Base-by-base conservation (phyloP, 92 coral and sea anemone species). In the Epizoanthus fatuus region DNA sequence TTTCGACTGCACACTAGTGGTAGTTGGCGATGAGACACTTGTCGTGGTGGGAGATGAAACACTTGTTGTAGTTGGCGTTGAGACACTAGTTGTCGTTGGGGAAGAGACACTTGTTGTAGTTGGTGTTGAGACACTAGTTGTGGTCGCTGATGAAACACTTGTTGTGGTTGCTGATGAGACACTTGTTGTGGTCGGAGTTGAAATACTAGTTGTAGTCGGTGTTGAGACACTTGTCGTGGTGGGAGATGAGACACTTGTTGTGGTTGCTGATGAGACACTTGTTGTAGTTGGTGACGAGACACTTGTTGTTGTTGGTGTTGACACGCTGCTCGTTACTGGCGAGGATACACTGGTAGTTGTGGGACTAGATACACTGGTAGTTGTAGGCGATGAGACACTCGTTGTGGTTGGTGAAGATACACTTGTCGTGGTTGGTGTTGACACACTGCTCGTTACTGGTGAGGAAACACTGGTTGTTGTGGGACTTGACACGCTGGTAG, bases 241-340 rank as follows among this genome's bases (percentile, higher is more conserved):
- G 2, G 56, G 74, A 3, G 25, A 1, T 4, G 74, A 39, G 14
- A 70, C 86, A 47, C 62, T 20, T 0, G 74, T 81, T 74, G 91
- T 63, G 14, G 77, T 67, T 37, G 72, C 14, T 7, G 60, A 69
- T 20, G 78, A 79, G 22, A 70, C 86, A 47, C 62, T 20, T 1
- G 74, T 81, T 74, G 91, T 63, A 14, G 77, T 67, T 4, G 72
- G 37, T 0, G 89, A 15, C 22, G 79, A 51, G 37, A 20, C 16
- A 5, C 40, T 11, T 11, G 87, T 67, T 12, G 88, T 56, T 1
- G 77, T 59, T 39, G 88, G 79, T 0, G 67, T 44, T 62, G 81
- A 69, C 0, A 39, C 35, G 25, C 69, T 80, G 11, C 62, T 49
- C 4, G 85, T 74, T 75, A 84, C 49, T 25, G 56, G 60, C 54